phyloP scores from a whole-genome alignment of 2,113 vertebrate genomes.

The Chloroceryle aenea region DNA sequence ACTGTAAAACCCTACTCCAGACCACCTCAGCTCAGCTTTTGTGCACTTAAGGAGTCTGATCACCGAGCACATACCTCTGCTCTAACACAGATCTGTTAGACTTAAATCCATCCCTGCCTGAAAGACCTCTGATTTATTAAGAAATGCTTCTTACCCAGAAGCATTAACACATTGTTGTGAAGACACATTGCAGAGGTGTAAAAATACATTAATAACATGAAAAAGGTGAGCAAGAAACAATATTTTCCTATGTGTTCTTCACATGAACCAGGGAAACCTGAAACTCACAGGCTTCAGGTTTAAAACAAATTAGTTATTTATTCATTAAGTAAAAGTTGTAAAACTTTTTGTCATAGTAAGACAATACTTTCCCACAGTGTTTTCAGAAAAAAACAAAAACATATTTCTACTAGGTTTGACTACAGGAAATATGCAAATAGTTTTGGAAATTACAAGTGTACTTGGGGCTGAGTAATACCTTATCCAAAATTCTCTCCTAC shows the following conservation, averaged over 20 bases:
- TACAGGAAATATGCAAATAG: background rate
- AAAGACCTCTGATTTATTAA: background rate
- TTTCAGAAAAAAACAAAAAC: background rate
- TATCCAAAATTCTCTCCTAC: background rate
- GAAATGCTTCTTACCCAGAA: background rate
- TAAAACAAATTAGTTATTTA: background rate
- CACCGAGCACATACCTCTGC: rapidly evolving
- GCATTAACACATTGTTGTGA: background rate
- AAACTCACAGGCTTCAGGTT: background rate
- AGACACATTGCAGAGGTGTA: background rate
- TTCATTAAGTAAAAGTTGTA: background rate
- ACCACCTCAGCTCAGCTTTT: background rate
- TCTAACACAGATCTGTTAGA: background rate
- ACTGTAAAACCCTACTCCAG: background rate
- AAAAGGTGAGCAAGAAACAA: background rate
- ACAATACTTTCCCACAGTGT: background rate
- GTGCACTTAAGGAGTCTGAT: background rate
- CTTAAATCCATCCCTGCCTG: background rate
- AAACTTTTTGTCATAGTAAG: background rate
- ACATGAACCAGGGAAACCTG: background rate
- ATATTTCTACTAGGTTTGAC: background rate
- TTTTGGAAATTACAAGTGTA: background rate
- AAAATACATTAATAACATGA: background rate
- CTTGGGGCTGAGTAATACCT: background rate
- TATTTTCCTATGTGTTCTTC: background rate